phyloP scores from a whole-genome alignment of 2,113 vertebrate genomes.

The human region GRCh38 chr14:62053501-62054000 shows the following conservation, averaged over 20 bases:
- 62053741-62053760: slow-evolving; percentile 1
- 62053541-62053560: slow-evolving; percentile 4
- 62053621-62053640: background rate
- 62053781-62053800: background rate
- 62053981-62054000: background rate
- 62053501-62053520: background rate
- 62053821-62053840: background rate
- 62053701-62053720: background rate
- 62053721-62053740: slow-evolving; percentile 26
- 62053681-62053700: background rate
- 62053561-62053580: background rate
- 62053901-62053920: slow-evolving; percentile 35
- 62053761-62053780: background rate
- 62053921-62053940: slow-evolving; percentile 41
- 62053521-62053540: background rate
- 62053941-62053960: slow-evolving; percentile 26
- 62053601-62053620: slow-evolving; percentile 18
- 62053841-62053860: background rate
- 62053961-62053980: slow-evolving; percentile 3
- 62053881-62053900: slow-evolving; percentile 38
- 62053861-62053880: background rate
- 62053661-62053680: slow-evolving; percentile 12
- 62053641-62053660: background rate
- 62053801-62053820: background rate
- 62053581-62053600: background rate